A percentile compares a stretch with the other conserved stretches of the same genome.
phyloP scores from a whole-genome alignment of 2,797 vertebrate genomes.

The Oreochromis grahami region DNA sequence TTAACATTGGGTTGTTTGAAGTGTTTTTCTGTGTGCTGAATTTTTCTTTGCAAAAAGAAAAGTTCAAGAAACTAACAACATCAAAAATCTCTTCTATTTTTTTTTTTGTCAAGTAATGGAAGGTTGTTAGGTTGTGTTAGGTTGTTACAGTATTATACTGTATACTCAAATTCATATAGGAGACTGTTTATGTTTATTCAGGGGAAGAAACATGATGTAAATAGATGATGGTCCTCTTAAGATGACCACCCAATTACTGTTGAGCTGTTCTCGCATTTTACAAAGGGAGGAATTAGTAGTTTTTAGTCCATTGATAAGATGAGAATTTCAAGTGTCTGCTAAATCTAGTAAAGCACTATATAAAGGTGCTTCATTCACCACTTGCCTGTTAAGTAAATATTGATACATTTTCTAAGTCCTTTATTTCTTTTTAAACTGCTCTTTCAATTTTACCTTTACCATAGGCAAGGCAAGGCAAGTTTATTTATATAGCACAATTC shows the following conservation, averaged over 20 bases:
- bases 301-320: neutral
- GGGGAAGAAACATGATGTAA: neutral
- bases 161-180: neutral
- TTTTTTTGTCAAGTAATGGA: neutral
- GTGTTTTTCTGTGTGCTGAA: neutral
- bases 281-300: neutral
- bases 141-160: neutral
- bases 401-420: neutral
- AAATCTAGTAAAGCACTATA: neutral
- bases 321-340: neutral
- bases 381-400: neutral
- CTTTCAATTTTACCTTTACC: neutral
- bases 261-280: neutral
- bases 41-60: neutral
- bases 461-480: too few relatives aligned
- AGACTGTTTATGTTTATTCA: neutral
- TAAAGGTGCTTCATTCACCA: neutral
- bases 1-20: neutral
- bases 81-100: neutral
- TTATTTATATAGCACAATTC: too few relatives aligned
- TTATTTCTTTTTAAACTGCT: neutral
- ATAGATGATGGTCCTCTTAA: neutral
- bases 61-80: neutral
- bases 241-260: neutral
- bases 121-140: neutral